Base-by-base conservation (phyloP, 2,888 invertebrate genomes). In the Melanargia galathea region DNA sequence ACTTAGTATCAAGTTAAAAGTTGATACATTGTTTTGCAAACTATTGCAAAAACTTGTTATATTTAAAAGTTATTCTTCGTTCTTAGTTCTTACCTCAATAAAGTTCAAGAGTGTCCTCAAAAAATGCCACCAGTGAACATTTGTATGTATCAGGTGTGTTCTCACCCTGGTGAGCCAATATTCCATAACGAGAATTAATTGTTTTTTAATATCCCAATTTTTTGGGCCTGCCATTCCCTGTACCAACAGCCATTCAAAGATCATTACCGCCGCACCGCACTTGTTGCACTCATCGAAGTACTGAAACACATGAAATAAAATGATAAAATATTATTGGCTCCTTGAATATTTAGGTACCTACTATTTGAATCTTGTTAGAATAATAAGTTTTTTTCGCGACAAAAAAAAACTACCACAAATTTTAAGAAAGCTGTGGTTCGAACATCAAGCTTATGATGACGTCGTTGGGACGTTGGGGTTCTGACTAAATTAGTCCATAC, bases 151-250 rank as follows among this genome's bases (percentile, higher is more conserved):
- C 13, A 86, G 71, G 67, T 85, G 80, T 63, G 82, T 85, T 30
- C 81, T 76, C 10, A 86, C 60, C 40, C 82, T 82, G 46, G 84
- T 81, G 0, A 89, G 71, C 89, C 89, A 89, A 70, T 83, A 88
- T 60, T 83, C 79, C 22, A 89, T 67, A 13, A 84, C 58, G 5
- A 60, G 69, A 10, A 86, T 74, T 22, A 88, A 48, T 45, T 88
- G 85, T 57, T 80, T 82, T 4, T 82, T 81, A 2, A 87, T 71
- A 1, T 83, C 69, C 88, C 87, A 88, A 45, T 77, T 80, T 71
- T 84, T 84, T 0, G 83, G 82, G 8, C 84, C 73, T 4, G 85
- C 83, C 18, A 76, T 66, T 57, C 63, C 65, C n/a, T n/a, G n/a
- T n/a, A n/a, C n/a, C 22, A 88, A 70, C 64, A 90, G 71, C 3